A percentile compares a stretch with the other conserved stretches of the same genome.
These are phyloP conservation scores for Jaculus jaculus DNA, from an alignment of 2,113 vertebrate species.

Conservation along the genomic window DNA sequence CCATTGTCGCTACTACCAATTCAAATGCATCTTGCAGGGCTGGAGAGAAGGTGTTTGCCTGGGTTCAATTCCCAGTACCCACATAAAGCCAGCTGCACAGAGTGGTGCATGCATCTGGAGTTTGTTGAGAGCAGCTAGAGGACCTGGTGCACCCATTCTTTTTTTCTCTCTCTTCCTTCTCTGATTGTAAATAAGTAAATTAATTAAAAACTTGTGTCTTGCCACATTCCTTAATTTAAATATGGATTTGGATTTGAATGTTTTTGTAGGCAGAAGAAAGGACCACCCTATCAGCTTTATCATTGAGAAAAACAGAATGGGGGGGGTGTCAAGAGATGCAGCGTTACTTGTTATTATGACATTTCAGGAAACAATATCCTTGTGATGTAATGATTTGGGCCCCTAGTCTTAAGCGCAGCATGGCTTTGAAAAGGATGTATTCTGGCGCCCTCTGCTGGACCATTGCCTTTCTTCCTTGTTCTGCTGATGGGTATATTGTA, in stretches of 20 bases:
- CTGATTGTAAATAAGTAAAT: too few species aligned
- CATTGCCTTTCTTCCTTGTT: background rate
- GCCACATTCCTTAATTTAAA: background rate
- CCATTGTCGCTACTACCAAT: background rate
- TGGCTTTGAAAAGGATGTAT: background rate
- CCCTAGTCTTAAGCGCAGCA: background rate
- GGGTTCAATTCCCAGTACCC: too few species aligned
- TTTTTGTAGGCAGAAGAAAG: background rate
- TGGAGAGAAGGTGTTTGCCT: too few species aligned
- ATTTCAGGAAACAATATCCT: background rate
- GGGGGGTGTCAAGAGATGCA: background rate
- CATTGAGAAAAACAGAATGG: background rate
- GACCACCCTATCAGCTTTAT: background rate
- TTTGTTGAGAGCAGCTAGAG: too few species aligned
- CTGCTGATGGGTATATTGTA: background rate
- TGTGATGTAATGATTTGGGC: background rate
- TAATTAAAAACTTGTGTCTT: background rate
- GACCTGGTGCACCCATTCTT: too few species aligned
- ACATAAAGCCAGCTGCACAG: background rate
- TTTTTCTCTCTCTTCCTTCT: too few species aligned
- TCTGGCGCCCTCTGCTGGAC: constrained; percentile 72
- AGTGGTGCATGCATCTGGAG: background rate
- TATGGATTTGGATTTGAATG: background rate
- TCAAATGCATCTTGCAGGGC: background rate
- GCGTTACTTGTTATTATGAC: background rate